Base-by-base conservation (phyloP, 1,140 invertebrate genomes). In the Pygmarrhopalites habei region DNA sequence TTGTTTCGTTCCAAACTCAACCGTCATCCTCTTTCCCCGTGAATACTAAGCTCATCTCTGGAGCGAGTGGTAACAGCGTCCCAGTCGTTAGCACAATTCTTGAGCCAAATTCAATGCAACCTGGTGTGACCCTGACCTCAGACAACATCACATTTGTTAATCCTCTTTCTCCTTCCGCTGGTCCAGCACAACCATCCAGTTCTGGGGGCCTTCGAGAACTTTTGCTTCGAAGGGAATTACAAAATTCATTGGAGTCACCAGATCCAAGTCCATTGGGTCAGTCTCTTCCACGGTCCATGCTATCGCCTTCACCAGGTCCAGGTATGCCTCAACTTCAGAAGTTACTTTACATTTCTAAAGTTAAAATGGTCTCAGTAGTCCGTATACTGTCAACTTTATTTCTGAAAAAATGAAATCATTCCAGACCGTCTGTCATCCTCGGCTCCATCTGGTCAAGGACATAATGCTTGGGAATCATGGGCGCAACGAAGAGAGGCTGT, bases 341-440 rank as follows among this genome's bases (percentile, higher is more conserved):
- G n/a, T n/a, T n/a, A n/a, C n/a, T n/a, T n/a, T n/a, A n/a, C n/a
- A n/a, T n/a, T n/a, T n/a, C n/a, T n/a, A n/a, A n/a, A n/a, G n/a
- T n/a, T n/a, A n/a, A n/a, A n/a, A n/a, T n/a, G n/a, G n/a, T n/a
- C n/a, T n/a, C n/a, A n/a, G n/a, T n/a, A n/a, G n/a, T n/a, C n/a
- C n/a, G n/a, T n/a, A n/a, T n/a, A n/a, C n/a, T n/a, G n/a, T n/a
- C n/a, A n/a, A n/a, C n/a, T n/a, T n/a, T n/a, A n/a, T n/a, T n/a
- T n/a, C n/a, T n/a, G n/a, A n/a, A n/a, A n/a, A n/a, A n/a, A n/a
- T n/a, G n/a, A n/a, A n/a, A n/a, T n/a, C n/a, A n/a, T n/a, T n/a
- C n/a, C n/a, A n/a, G n/a, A n/a, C n/a, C 81, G 87, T 39, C 76
- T 90, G 0, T 90, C 88, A 2, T 90, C 88, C 28, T 88, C 71